Conservation (phyloP, 1,140 invertebrate genomes). For the Tetranychus cinnabarinus region DNA sequence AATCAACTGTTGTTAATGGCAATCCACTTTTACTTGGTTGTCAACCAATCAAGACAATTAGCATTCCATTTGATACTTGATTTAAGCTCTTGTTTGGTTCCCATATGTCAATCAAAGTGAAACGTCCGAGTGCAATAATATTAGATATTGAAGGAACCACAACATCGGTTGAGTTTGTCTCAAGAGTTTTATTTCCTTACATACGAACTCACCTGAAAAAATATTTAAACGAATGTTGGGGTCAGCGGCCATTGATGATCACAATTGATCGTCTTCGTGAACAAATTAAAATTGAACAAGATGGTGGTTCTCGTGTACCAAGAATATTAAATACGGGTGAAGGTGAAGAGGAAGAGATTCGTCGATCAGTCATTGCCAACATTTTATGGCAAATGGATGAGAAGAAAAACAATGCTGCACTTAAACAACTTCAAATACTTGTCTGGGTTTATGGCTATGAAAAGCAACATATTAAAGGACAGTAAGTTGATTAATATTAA, state of each 20-base stretch:
- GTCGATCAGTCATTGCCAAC: not conserved
- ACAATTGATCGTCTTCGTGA: constrained; percentile 1
- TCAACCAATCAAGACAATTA: too few relatives aligned
- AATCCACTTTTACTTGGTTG: too few relatives aligned
- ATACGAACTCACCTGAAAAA: constrained; percentile 1
- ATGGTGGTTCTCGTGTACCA: not conserved
- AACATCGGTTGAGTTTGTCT: constrained; percentile 7
- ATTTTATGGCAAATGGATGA: constrained; percentile 4
- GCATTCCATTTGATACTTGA: too few relatives aligned
- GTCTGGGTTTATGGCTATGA: constrained; percentile 11
- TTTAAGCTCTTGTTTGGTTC: not conserved
- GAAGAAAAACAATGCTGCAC: not conserved
- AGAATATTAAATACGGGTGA: not conserved
- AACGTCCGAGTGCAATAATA: constrained; percentile 3
- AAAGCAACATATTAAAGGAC: constrained; percentile 2
- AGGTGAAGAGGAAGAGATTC: not conserved
- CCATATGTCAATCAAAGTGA: not conserved
- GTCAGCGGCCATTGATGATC: not conserved
- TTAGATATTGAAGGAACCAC: constrained; percentile 11
- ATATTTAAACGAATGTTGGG: constrained; percentile 1
- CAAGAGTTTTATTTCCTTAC: constrained; percentile 6
- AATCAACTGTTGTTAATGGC: too few relatives aligned
- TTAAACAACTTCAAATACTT: constrained; percentile 8
- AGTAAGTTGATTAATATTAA: not conserved
- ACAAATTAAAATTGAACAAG: not conserved